Conservation (phyloP, 2,113 vertebrate genomes). For the Lamprologus speciosus region DNA sequence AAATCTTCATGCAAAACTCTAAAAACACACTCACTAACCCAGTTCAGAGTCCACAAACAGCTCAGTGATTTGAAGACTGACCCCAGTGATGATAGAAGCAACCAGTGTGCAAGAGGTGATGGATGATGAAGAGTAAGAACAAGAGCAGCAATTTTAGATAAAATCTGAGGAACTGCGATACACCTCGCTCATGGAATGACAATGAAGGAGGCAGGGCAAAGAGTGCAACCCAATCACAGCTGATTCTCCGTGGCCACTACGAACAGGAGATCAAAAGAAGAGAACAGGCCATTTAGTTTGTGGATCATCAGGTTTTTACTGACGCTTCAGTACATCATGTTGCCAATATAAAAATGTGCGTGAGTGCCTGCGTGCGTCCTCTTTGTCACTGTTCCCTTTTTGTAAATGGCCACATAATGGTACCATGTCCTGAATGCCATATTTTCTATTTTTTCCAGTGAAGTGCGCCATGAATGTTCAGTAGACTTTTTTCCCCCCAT, state of each 20-base stretch:
- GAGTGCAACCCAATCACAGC: neutral
- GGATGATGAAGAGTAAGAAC: neutral
- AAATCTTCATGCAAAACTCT: neutral
- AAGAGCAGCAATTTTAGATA: neutral
- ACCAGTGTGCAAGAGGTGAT: neutral
- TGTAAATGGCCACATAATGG: neutral
- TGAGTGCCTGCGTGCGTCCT: neutral
- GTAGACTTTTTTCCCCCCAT: fast-evolving
- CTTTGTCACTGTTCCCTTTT: neutral
- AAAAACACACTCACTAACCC: neutral
- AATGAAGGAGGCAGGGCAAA: neutral
- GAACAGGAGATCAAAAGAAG: neutral
- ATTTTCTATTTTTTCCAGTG: neutral
- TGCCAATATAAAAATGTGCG: neutral
- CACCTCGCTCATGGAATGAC: neutral
- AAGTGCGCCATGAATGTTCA: neutral
- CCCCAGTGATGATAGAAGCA: neutral
- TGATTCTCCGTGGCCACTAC: neutral
- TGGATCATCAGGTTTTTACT: neutral
- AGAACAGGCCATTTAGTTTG: neutral
- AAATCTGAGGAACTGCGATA: neutral
- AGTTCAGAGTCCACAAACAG: neutral
- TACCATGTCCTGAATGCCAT: neutral
- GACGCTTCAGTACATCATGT: neutral
- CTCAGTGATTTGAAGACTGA: neutral